Conservation (phyloP, 2,888 invertebrate species). For the Cataglyphis albicans region DNA sequence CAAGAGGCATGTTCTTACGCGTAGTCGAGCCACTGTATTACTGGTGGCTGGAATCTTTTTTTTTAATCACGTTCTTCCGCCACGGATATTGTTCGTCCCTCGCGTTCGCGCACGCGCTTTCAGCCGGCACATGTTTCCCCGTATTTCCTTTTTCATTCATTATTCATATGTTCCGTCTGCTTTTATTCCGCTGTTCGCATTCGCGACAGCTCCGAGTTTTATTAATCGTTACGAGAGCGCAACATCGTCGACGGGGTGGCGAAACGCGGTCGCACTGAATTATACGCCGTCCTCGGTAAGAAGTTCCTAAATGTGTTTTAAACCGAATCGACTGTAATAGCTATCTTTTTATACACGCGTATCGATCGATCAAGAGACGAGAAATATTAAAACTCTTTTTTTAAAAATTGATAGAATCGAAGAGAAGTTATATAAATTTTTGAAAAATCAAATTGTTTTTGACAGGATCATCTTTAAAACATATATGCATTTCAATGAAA, state of each 20-base stretch:
- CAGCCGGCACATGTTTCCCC: slow-evolving; percentile 39
- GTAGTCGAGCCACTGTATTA: slow-evolving; percentile 63
- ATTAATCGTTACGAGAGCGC: slow-evolving; percentile 57
- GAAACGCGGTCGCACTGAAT: slow-evolving; percentile 35
- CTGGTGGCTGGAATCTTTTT: slow-evolving; percentile 64
- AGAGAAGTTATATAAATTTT: not conserved
- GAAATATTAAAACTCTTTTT: slow-evolving; percentile 20
- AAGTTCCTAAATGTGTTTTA: slow-evolving; percentile 47
- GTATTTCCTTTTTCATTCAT: slow-evolving; percentile 60
- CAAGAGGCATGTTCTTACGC: slow-evolving; percentile 62
- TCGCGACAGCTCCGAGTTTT: slow-evolving; percentile 50
- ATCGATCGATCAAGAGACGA: slow-evolving; percentile 16
- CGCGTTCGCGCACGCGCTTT: slow-evolving; percentile 33
- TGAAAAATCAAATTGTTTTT: not conserved
- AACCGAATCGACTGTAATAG: slow-evolving; percentile 36
- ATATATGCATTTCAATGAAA: not conserved
- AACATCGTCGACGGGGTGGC: slow-evolving; percentile 2
- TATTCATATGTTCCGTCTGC: slow-evolving; percentile 60
- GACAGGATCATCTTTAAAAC: not conserved
- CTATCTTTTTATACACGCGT: slow-evolving; percentile 14
- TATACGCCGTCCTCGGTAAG: slow-evolving; percentile 24
- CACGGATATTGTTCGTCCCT: slow-evolving; percentile 54
- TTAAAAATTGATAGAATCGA: slow-evolving; percentile 15
- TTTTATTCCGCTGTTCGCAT: slow-evolving; percentile 6
- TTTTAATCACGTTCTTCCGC: slow-evolving; percentile 68